Evolutionary conservation across 1,140 invertebrate genomes (phyloP).

Genomic region (Eurytemora carolleeae): DNA sequence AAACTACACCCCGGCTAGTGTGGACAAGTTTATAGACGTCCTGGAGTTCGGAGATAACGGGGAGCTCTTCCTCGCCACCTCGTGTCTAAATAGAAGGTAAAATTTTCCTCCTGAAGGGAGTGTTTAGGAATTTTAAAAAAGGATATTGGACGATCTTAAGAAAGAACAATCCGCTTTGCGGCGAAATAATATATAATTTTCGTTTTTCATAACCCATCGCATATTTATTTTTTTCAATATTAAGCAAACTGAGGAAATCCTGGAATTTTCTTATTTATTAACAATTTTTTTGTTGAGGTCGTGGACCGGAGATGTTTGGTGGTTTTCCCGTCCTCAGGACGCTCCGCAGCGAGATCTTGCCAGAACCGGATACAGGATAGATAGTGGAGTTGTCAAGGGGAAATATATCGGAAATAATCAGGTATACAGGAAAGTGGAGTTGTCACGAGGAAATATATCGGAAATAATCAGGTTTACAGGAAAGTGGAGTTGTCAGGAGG

Average conservation of each 20-base stretch:
- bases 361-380: background rate
- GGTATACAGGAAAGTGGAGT: background rate
- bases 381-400: background rate
- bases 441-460: background rate
- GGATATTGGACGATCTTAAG: too few species aligned
- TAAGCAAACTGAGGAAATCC: too few species aligned
- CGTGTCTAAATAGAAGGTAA: background rate
- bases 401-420: background rate
- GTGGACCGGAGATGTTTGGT: background rate
- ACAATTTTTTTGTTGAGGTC: too few species aligned
- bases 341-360: background rate
- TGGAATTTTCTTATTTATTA: too few species aligned
- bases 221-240: too few species aligned
- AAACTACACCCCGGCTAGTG: background rate
- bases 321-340: background rate
- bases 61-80: background rate
- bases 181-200: too few species aligned
- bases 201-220: too few species aligned
- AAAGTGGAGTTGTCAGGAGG: background rate
- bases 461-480: background rate
- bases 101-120: too few species aligned
- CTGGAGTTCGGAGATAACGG: background rate
- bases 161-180: too few species aligned
- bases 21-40: background rate
- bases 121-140: too few species aligned